Base-by-base conservation (phyloP, 2,888 invertebrate species). In the Autographa pulchrina region DNA sequence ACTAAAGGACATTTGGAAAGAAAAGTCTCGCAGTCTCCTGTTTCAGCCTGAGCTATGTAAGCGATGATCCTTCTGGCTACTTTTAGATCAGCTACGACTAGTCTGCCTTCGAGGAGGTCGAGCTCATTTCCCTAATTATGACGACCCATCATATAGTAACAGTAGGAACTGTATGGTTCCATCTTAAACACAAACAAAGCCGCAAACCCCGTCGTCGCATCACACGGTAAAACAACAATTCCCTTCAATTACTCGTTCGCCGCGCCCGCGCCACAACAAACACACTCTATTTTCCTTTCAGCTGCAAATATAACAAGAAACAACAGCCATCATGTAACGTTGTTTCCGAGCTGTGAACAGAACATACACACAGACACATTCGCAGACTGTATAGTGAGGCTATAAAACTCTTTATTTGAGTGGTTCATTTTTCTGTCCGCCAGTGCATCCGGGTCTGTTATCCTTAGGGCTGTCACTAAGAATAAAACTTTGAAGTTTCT, bases 1-100 rank as follows among this genome's bases (percentile, higher is more conserved):
- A 11, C 9, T 11, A 35, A 35, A 35, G 35, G 35, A 35, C 35
- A 4, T 35, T 9, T 35, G 6, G 6, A 35, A 35, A 2, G 25
- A 4, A 35, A 9, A n/a, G n/a, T n/a, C n/a, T 97, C 97, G 88
- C 97, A 97, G 90, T 98, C 97, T 8, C 98, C 98, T 13, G 96
- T 95, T 88, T 98, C 98, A 16, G 97, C 97, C 87, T 96, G 98
- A 8, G 98, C 98, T 78, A 98, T 97, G 78, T 98, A 96, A 16
- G 98, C 98, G 59, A 97, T 96, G 78, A 98, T 95, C 85, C 97
- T 96, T 60, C 97, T 96, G 7, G 97, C 97, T 38, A 97, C 96
- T 83, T 96, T 96, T 94, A 97, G 97, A 86, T 97, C 97, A 20
- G 97, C 96, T 11, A 97, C 97, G 69, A 97, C 96, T 18, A 98